Base-by-base conservation (phyloP, 2,113 vertebrate genomes). In the Etheostoma cragini region DNA sequence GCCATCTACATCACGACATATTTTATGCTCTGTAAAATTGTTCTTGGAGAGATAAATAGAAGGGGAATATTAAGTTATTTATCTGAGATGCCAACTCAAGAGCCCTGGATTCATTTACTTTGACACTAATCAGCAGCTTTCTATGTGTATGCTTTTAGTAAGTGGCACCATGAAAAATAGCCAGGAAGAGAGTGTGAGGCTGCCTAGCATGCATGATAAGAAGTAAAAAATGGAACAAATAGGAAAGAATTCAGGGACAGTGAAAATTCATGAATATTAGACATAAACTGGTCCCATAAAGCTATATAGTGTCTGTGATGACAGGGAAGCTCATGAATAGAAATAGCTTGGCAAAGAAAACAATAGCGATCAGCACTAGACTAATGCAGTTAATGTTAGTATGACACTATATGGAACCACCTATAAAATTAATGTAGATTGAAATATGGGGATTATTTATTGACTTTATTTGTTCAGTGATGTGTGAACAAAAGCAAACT, bases 281-380 rank as follows among this genome's bases (percentile, higher is more conserved):
- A 86, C 83, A 84, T 74, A 75, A 84, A 83, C 75, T 26, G 80
- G 78, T 80, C 60, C 45, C 30, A 82, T 84, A 79, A 90, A 88
- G 79, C 72, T 75, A 74, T 60, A 87, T 45, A 63, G 75, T 85
- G 79, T 73, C 74, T 45, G 65, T 90, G 84, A 91, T 88, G 82
- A 88, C 75, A 81, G 73, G 42, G 49, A 79, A 85, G 72, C 81
- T 90, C 83, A 84, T 91, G 85, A 91, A 91, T 91, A 89, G 72
- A 90, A 90, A 91, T 85, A 50, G 72, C 84, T 63, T 63, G 57
- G 76, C 76, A 76, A 46, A 70, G 76, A 87, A 75, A 86, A 82
- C 52, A 7, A 19, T 30, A 38, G 65, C 61, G 26, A 67, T 21
- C 56, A 57, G 46, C 47, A 2, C 19, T 16, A 53, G 50, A 66